Evolutionary conservation across 1,140 invertebrate genomes (phyloP), one percentile per base, ranked within the genome.

Genomic region (Ips typographus): DNA sequence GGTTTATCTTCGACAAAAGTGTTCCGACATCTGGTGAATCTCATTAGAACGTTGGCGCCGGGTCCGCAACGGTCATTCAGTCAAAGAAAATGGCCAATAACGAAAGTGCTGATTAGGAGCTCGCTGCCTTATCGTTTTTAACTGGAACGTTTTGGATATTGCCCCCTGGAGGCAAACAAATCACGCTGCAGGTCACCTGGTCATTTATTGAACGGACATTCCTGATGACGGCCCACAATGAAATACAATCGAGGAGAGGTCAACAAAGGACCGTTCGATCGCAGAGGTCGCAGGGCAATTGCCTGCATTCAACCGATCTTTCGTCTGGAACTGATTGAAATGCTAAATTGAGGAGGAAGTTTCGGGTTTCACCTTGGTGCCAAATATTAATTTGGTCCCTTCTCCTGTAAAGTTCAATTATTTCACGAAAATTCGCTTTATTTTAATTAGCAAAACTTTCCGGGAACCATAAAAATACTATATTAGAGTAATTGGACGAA

Each of bases 401-500:
- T 49, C 44, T 22, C 22, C 22, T 22, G 22, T 22, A 22, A 22
- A 22, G 22, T 22, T 22, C 22, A 22, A 22, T 22, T 22, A 22
- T 22, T 22, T 22, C 22, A 22, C 22, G 22, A 22, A 22, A 22
- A 22, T 22, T 22, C 22, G 22, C 22, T 22, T 22, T 22, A 22
- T 22, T 22, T 22, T 22, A 22, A 22, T 22, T 22, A 22, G 22
- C 22, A 22, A 55, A 55, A 55, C 52, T n/a, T 36, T 36, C 52
- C 22, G 1, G 39, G 40, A 57, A 57, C 55, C n/a, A 57, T 57
- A 57, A 57, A 57, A 57, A 57, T 40, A 57, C 55, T 55, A 55
- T 55, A 64, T 55, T 40, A 49, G 22, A 22, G 44, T 58, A 67
- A 67, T 60, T 67, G 65, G 53, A n/a, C 49, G 36, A 64, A 64